phyloP scores from a whole-genome alignment of 2,113 vertebrate species.

The Corvus moneduloides region DNA sequence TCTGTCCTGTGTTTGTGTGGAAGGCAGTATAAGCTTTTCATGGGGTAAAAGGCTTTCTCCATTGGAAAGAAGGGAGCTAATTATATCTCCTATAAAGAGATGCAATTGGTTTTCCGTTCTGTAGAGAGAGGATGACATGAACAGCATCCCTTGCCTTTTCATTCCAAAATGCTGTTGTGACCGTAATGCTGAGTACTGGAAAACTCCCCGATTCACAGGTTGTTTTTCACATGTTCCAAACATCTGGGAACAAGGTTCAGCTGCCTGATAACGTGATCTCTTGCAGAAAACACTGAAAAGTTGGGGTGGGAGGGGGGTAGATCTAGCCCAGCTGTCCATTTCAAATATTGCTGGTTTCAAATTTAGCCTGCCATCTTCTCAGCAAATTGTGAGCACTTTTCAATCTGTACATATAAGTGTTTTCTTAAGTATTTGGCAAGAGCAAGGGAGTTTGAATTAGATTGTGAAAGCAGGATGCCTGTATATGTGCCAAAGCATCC shows the following conservation, averaged over 20 bases:
- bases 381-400: not conserved
- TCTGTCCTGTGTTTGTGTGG: not conserved
- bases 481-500: not conserved
- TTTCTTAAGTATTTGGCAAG: not conserved
- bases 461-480: not conserved
- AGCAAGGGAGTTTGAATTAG: not conserved
- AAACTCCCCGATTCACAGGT: not conserved
- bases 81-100: not conserved
- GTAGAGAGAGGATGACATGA: not conserved
- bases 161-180: slow-evolving; percentile 12
- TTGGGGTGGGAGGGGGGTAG: not conserved
- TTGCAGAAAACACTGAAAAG: slow-evolving; percentile 12
- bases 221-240: not conserved
- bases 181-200: not conserved
- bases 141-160: slow-evolving; percentile 39
- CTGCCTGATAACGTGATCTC: slow-evolving; percentile 31
- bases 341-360: not conserved
- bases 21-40: not conserved
- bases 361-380: slow-evolving; percentile 9
- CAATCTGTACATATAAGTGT: not conserved
- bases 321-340: slow-evolving; percentile 22
- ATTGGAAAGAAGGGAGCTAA: slow-evolving; percentile 3
- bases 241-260: slow-evolving; percentile 41
- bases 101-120: slow-evolving; percentile 28
- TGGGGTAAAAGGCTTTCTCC: not conserved